Evolutionary conservation across 2,888 invertebrate species (phyloP).

Genomic region (Coelopa pilipes): DNA sequence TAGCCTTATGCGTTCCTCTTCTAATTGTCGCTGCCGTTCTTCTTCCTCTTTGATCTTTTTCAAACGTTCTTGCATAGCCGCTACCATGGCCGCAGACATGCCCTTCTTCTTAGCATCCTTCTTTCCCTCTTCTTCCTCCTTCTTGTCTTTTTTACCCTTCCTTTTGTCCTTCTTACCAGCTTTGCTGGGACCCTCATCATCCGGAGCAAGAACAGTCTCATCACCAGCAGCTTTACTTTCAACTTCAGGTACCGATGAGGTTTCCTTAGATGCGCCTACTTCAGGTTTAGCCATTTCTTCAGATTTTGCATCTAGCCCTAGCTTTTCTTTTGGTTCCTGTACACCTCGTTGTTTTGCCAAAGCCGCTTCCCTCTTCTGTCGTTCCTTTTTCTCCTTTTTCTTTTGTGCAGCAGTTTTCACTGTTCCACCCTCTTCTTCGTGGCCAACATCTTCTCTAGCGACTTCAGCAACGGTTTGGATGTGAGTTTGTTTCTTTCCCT

Average conservation of each 20-base stretch:
- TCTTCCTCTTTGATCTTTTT: constrained; percentile 90
- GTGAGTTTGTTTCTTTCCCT: constrained; percentile 49
- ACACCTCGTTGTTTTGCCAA: constrained; percentile 60
- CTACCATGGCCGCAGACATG: constrained; percentile 86
- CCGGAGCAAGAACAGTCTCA: constrained; percentile 51
- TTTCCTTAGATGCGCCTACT: constrained; percentile 41
- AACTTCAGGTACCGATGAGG: constrained; percentile 52
- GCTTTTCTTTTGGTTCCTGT: constrained; percentile 55
- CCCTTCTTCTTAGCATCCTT: constrained; percentile 72
- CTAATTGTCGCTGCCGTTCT: constrained; percentile 76
- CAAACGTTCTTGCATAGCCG: constrained; percentile 92
- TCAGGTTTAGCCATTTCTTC: constrained; percentile 43
- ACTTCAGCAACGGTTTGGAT: constrained; percentile 56
- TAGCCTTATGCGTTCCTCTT: constrained; percentile 81
- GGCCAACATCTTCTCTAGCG: constrained; percentile 64
- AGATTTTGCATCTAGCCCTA: constrained; percentile 46
- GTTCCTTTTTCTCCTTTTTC: constrained; percentile 89
- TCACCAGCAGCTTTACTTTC: constrained; percentile 45
- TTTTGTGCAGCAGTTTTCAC: constrained; percentile 88
- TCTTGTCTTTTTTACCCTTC: constrained; percentile 67
- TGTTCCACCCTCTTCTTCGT: constrained; percentile 71
- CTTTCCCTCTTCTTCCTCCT: constrained; percentile 69
- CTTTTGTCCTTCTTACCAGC: constrained; percentile 48
- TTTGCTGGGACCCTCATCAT: constrained; percentile 42
- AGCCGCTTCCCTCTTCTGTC: constrained; percentile 78